phyloP scores from a whole-genome alignment of 2,113 vertebrate species.

The Gorsachius goisagi region DNA sequence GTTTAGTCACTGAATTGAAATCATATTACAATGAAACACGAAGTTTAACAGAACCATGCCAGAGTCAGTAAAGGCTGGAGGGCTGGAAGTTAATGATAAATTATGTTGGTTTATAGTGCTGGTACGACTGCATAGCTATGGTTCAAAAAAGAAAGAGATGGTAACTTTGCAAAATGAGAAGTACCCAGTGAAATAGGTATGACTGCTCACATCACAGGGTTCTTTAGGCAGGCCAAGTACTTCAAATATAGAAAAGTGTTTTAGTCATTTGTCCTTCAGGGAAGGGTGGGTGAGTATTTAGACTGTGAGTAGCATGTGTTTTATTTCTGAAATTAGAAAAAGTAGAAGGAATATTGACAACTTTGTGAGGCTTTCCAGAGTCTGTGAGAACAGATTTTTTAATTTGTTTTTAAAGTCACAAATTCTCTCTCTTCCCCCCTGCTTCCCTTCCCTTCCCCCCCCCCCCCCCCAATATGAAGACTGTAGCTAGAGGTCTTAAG shows the following conservation, averaged over 20 bases:
- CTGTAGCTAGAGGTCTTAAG: not conserved
- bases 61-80: constrained; percentile 34
- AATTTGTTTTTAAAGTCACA: too few relatives aligned
- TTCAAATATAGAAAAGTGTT: not conserved
- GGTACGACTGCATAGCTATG: not conserved
- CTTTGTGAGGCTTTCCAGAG: not conserved
- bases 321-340: not conserved
- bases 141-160: not conserved
- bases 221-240: not conserved
- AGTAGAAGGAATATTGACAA: not conserved
- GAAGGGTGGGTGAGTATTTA: not conserved
- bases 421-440: not conserved
- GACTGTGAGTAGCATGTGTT: not conserved
- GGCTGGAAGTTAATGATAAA: constrained; percentile 25
- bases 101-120: constrained; percentile 19
- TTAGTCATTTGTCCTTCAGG: not conserved
- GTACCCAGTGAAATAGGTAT: not conserved
- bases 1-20: constrained; percentile 49
- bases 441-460: too few relatives aligned
- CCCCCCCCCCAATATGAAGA: not conserved
- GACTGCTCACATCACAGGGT: not conserved
- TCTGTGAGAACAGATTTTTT: not conserved
- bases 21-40: constrained; percentile 25
- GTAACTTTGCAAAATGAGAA: not conserved
- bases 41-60: constrained; percentile 49